Base-by-base conservation (phyloP, 2,888 invertebrate species). In the Patella pellucida region DNA sequence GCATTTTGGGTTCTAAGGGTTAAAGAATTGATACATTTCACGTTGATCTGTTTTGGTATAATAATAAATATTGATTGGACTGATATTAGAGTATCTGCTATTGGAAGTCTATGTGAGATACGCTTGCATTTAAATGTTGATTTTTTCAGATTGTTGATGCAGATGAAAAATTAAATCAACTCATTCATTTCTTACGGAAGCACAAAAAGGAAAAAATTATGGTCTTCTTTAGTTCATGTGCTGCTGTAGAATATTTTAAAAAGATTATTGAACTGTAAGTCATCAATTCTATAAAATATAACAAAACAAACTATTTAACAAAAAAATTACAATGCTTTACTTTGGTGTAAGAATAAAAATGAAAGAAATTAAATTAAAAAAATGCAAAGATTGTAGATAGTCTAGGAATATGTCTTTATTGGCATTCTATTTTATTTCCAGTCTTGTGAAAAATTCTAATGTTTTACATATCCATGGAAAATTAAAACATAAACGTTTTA, bases 151-250 rank as follows among this genome's bases (percentile, higher is more conserved):
- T 89, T 2, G 84, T 87, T 68, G 85, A 87, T 51, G 83, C 84
- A 74, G 88, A 90, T 84, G 93, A 95, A 76, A 99, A 99, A 91
- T 93, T 99, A 69, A 92, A 95, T 19, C 93, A 94, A 15, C 91
- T 98, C 68, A 87, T 98, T 11, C 93, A 94, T 75, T 98, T 99
- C 87, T 92, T 99, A 14, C 93, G 94, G 78, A 87, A 89, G 51
- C 87, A 91, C 77, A 81, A 83, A 12, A 92, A 93, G 78, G 83
- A 94, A 83, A 95, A 96, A 79, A 81, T 87, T 12, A 86, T 98
- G 92, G 92, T 97, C 52, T 99, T 99, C 91, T 93, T 99, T 84
- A 96, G 98, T 69, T 98, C 98, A 0, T 98, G 99, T 91, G 97
- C 98, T 0, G 95, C 95, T 86, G 99, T 99, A 0, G 97, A 98